Conservation (phyloP, 2,113 vertebrate species). For the Neodon shergylaensis region DNA sequence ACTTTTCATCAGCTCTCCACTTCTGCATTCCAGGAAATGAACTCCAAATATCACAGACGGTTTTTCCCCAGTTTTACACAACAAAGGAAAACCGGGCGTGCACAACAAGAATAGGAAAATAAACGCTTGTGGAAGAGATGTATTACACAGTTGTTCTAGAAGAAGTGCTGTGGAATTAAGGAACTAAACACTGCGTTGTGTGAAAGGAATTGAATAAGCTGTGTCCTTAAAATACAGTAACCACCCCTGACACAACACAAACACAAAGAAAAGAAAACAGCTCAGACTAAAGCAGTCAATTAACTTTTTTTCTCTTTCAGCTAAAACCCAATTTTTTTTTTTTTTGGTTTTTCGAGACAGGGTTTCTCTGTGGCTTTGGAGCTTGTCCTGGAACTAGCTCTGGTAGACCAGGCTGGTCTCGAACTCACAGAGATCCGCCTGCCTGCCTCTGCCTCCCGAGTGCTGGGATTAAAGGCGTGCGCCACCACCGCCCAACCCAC, state of each 20-base stretch:
- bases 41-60: slow-evolving; percentile 33
- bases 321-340: slow-evolving; percentile 84
- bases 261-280: neutral
- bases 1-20: neutral
- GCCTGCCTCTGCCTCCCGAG: too few relatives aligned
- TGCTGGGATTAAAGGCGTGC: too few relatives aligned
- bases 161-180: neutral
- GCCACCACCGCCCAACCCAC: too few relatives aligned
- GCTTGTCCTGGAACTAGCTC: too few relatives aligned
- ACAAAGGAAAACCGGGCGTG: slow-evolving; percentile 1
- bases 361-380: too few relatives aligned
- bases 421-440: too few relatives aligned
- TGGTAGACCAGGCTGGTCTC: too few relatives aligned
- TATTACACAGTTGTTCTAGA: neutral
- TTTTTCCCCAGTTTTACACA: neutral
- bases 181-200: neutral
- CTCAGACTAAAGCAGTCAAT: neutral
- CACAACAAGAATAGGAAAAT: neutral
- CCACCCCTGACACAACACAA: accelerated
- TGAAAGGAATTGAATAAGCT: neutral
- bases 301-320: neutral
- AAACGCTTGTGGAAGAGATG: neutral
- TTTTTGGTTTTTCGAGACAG: too few relatives aligned
- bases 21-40: slow-evolving; percentile 22
- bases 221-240: neutral